Conservation (phyloP, 2,113 vertebrate species). For the Verasper variegatus region DNA sequence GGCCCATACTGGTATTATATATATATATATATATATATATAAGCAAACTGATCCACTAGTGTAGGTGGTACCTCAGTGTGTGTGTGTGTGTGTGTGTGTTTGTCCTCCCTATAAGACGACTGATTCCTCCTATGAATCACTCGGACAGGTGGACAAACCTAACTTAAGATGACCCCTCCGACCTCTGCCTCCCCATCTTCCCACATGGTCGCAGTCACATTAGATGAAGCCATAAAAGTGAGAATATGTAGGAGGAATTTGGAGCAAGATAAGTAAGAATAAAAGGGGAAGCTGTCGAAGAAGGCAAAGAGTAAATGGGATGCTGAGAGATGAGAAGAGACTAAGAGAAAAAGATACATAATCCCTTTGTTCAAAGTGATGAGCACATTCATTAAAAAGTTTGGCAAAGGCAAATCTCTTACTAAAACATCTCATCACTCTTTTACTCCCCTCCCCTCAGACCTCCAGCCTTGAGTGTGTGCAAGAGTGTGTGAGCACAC, state of each 20-base stretch:
- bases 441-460: constrained; percentile 22
- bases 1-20: too few relatives aligned
- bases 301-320: too few relatives aligned
- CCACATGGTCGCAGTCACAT: constrained; percentile 34
- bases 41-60: background rate
- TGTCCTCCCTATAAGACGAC: constrained; percentile 39
- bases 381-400: constrained; percentile 66
- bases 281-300: background rate
- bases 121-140: constrained; percentile 52
- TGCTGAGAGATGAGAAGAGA: too few relatives aligned
- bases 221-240: background rate
- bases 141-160: constrained; percentile 46
- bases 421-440: constrained; percentile 52
- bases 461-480: constrained; percentile 26
- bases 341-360: constrained; percentile 30
- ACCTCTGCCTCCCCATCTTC: constrained; percentile 30
- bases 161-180: constrained; percentile 34
- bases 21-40: too few relatives aligned
- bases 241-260: background rate
- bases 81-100: constrained; percentile 13
- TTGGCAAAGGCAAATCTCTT: constrained; percentile 64
- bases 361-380: constrained; percentile 50
- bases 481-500: constrained; percentile 75
- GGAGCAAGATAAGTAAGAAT: background rate
- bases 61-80: constrained; percentile 17